Conservation (phyloP, 2,113 vertebrate species). For the Scolopax mira region DNA sequence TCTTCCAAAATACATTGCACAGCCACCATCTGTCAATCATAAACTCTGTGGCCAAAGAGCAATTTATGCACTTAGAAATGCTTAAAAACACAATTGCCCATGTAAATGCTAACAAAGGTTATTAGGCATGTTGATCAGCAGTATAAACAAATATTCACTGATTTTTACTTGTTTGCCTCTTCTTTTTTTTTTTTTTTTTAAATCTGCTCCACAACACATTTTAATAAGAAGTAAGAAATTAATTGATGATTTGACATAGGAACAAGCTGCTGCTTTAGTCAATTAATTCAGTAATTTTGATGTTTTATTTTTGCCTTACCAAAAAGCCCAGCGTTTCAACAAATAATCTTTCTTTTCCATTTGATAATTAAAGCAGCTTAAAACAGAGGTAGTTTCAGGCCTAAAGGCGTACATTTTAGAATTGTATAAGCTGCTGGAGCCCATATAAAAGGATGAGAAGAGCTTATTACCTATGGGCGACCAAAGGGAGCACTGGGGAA, state of each 20-base stretch:
- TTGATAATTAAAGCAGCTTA: not conserved
- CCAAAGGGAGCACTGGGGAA: not conserved
- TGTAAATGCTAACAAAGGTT: not conserved
- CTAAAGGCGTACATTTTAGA: not conserved
- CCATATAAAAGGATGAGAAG: not conserved
- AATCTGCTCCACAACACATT: not conserved
- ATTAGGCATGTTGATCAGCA: not conserved
- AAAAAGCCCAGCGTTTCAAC: not conserved
- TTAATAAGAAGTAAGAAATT: not conserved
- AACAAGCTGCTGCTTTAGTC: not conserved
- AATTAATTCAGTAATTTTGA: not conserved
- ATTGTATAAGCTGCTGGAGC: not conserved
- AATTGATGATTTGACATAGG: not conserved
- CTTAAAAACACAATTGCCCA: not conserved
- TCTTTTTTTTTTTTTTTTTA: not conserved
- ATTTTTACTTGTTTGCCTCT: not conserved
- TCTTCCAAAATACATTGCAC: conserved; percentile 5
- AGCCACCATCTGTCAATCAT: not conserved
- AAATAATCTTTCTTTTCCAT: not conserved
- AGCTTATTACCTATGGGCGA: not conserved
- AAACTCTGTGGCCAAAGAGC: not conserved
- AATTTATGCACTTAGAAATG: not conserved
- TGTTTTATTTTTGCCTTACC: not conserved
- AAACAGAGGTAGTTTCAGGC: not conserved
- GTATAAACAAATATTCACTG: not conserved